phyloP scores from a whole-genome alignment of 2,797 vertebrate species.

The Halcyon leucocephala region DNA sequence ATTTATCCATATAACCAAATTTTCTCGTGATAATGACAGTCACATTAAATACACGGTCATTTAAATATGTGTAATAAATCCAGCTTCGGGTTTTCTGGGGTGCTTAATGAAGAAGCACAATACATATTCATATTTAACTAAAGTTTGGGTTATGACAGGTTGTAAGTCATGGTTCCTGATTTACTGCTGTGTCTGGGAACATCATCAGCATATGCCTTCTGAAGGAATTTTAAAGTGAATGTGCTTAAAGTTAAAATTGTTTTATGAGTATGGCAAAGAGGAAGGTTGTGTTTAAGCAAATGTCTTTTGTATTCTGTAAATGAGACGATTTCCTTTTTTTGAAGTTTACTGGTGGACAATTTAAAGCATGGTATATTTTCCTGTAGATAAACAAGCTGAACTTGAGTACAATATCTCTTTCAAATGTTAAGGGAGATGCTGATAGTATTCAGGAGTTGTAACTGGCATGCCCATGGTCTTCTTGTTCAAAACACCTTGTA shows the following conservation, averaged over 20 bases:
- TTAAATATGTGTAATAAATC: not conserved
- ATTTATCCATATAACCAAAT: not conserved
- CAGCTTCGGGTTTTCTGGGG: not conserved
- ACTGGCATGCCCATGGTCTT: constrained; percentile 15
- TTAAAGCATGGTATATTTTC: not conserved
- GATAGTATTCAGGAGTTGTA: not conserved
- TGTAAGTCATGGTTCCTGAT: not conserved
- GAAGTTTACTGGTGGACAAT: too few relatives aligned
- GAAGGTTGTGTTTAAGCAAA: constrained; percentile 15
- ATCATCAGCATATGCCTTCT: not conserved
- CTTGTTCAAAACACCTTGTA: not conserved
- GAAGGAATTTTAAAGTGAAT: not conserved
- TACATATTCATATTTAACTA: not conserved
- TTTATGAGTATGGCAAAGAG: not conserved
- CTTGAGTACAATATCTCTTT: constrained; percentile 24
- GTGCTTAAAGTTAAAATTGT: not conserved
- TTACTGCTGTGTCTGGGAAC: not conserved
- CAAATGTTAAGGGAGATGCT: constrained; percentile 31
- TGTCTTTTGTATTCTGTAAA: not conserved
- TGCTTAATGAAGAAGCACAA: not conserved
- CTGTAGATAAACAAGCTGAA: constrained; percentile 53
- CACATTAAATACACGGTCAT: not conserved
- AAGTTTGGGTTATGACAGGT: not conserved
- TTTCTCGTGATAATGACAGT: not conserved
- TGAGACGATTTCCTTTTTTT: too few relatives aligned